phyloP scores from a whole-genome alignment of 2,797 vertebrate genomes.

The Cuniculus paca region DNA sequence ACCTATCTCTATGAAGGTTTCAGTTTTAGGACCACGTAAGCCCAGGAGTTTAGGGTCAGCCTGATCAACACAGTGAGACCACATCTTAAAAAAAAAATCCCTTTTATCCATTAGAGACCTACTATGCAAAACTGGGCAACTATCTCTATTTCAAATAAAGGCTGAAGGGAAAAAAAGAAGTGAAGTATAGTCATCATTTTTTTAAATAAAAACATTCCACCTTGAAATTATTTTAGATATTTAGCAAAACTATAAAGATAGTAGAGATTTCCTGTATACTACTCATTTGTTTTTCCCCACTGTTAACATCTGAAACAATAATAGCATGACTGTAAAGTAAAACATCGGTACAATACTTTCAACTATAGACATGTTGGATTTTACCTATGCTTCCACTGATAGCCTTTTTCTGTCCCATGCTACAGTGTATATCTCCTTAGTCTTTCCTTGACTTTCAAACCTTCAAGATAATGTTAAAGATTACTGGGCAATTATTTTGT shows the following conservation, averaged over 20 bases:
- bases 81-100: neutral
- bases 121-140: neutral
- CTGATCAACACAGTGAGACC: neutral
- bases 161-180: neutral
- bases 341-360: neutral
- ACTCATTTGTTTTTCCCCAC: neutral
- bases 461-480: neutral
- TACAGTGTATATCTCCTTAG: neutral
- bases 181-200: neutral
- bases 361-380: neutral
- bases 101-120: neutral
- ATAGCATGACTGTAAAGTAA: neutral
- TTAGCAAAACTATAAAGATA: neutral
- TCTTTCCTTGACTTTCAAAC: neutral
- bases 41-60: neutral
- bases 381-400: neutral
- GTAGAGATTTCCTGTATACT: neutral
- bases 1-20: neutral
- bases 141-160: neutral
- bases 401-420: neutral
- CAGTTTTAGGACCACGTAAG: neutral
- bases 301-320: neutral
- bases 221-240: neutral
- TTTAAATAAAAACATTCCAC: neutral
- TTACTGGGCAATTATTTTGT: neutral